Base-by-base conservation (phyloP, 2,113 vertebrate species). In the Pseudopodoces humilis region DNA sequence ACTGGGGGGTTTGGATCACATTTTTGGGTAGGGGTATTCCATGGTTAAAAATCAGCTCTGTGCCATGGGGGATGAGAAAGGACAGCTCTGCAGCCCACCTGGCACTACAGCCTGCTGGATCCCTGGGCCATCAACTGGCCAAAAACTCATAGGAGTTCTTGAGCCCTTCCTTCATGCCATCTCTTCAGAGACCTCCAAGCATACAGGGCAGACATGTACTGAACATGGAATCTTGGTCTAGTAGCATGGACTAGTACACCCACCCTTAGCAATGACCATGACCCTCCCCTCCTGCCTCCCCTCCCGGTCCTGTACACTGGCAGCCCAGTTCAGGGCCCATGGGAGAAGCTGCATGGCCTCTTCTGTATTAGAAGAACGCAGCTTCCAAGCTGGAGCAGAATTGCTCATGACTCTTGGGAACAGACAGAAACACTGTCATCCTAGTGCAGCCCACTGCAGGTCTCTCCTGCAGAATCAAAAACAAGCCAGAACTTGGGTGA, bases 371-470 rank as follows among this genome's bases (percentile, higher is more conserved):
- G 31, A 89, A 76, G 59, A 81, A 70, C 5, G 20, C 46, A n/a
- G 28, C 22, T 71, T 72, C 46, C 39, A 64, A 50, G 19, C 37
- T 41, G 64, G 14, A 67, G 65, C 41, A 78, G 47, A 39, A 75
- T 6, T 47, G 37, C 39, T 64, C 28, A 30, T 65, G 44, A 68
- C 30, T 39, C 44, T 43, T 0, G 0, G 21, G 16, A 71, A 41
- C 47, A 59, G 52, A 15, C 17, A 37, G 56, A 43, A 83, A 68
- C 17, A 16, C 31, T 50, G 22, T 19, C 3, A 10, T 31, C 20
- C 7, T 63, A 71, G 70, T 0, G 3, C 37, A 28, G 3, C 35
- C 28, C 1, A 4, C 56, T 17, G 1, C 0, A 0, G 11, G 21
- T 49, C 55, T 91, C 53, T 87, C 53, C 28, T 4, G 7, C 52